A percentile compares a stretch with the other conserved stretches of the same genome.
phyloP scores from a whole-genome alignment of 2,797 vertebrate genomes.

The Peromyscus eremicus region DNA sequence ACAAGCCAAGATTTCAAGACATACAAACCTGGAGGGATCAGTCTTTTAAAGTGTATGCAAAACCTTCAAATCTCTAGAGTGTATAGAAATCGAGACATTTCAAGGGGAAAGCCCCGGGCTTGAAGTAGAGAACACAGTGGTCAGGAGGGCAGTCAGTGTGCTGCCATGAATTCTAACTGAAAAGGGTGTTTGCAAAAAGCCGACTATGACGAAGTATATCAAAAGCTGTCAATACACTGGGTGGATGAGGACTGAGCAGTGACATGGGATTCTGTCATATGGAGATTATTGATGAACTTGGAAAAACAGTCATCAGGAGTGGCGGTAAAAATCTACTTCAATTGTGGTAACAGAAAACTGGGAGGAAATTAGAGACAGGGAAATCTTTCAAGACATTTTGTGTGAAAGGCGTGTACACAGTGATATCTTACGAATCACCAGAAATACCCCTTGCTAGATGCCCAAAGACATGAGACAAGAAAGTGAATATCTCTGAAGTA shows the following conservation, averaged over 20 bases:
- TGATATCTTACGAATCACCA: not conserved
- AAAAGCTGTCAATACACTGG: not conserved
- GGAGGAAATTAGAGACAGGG: not conserved
- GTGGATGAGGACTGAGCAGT: not conserved
- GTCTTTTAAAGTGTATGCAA: not conserved
- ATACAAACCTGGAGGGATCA: not conserved
- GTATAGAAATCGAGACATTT: not conserved
- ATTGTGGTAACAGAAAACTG: not conserved
- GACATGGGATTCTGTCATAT: not conserved
- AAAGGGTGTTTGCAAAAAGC: conserved; percentile 25
- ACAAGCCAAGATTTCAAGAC: not conserved
- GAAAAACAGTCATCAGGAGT: not conserved
- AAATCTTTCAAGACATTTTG: not conserved
- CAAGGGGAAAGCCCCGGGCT: not conserved
- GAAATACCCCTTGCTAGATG: not conserved
- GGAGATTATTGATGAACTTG: not conserved
- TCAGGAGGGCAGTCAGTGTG: not conserved
- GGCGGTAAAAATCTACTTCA: not conserved
- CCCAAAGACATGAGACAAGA: not conserved
- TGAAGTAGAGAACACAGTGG: not conserved
- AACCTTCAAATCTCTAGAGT: not conserved
- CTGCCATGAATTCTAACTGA: not conserved
- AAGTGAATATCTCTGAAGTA: not conserved
- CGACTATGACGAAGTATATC: not conserved
- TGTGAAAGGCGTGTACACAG: not conserved